Evolutionary conservation across 2,888 invertebrate species (phyloP).

Genomic region (Drosophila demipolita): DNA sequence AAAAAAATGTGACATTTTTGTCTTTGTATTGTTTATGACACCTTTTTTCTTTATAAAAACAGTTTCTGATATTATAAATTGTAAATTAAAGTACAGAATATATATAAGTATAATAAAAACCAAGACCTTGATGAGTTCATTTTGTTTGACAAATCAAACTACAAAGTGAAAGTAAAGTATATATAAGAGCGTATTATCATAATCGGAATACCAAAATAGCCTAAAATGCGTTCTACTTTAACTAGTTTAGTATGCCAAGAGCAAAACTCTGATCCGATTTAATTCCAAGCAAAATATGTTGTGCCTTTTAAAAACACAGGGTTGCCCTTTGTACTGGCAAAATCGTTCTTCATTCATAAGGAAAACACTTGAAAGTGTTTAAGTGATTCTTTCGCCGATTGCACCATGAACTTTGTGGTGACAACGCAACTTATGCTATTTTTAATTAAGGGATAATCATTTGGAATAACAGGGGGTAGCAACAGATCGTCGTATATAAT

Average conservation of each 20-base stretch:
- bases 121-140: neutral
- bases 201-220: slow-evolving; percentile 11
- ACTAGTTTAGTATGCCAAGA: slow-evolving; percentile 48
- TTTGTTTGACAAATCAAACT: slow-evolving; percentile 2
- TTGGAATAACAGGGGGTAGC: neutral
- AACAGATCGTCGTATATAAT: neutral
- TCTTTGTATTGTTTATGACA: no score
- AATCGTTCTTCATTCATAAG: slow-evolving; percentile 44
- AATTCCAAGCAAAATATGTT: neutral
- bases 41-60: no score
- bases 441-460: slow-evolving; percentile 26
- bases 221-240: slow-evolving; percentile 37
- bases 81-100: neutral
- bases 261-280: slow-evolving; percentile 29
- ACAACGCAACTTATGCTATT: slow-evolving; percentile 14
- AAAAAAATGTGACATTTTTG: no score
- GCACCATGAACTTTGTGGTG: slow-evolving; percentile 45
- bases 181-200: slow-evolving; percentile 19
- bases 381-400: slow-evolving; percentile 3
- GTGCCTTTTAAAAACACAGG: neutral
- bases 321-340: slow-evolving; percentile 46
- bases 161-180: slow-evolving; percentile 5
- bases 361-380: slow-evolving; percentile 19
- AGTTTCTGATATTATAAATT: no score
- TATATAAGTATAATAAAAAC: neutral